Evolutionary conservation across 2,888 invertebrate genomes (phyloP).

Genomic region (Rotaria socialis): DNA sequence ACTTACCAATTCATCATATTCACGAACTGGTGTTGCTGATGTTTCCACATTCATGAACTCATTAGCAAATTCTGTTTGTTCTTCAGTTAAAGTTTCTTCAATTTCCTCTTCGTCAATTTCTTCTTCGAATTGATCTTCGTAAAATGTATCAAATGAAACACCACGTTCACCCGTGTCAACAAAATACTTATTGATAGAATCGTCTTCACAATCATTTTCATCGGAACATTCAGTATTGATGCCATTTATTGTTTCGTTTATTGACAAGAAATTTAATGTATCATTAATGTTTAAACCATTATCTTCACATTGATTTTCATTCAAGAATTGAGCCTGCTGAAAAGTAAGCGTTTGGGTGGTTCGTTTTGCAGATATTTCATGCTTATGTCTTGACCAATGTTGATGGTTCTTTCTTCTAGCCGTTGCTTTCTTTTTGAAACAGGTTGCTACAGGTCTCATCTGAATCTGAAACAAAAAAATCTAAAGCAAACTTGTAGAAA

Average conservation of each 20-base stretch:
- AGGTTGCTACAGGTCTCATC: not conserved
- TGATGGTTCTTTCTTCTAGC: not conserved
- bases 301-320: not conserved
- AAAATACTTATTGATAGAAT: not conserved
- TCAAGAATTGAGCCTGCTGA: not conserved
- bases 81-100: not conserved
- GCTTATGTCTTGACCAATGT: not conserved
- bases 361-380: not conserved
- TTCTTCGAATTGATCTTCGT: not conserved
- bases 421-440: not conserved
- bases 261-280: not conserved
- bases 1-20: slow-evolving; percentile 1
- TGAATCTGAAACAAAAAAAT: not conserved
- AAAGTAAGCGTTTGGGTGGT: not conserved
- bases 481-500: too few relatives aligned
- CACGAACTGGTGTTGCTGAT: not conserved
- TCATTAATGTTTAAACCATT: not conserved
- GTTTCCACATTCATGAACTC: not conserved
- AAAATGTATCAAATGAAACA: not conserved
- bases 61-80: not conserved
- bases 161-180: not conserved
- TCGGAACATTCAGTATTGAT: not conserved
- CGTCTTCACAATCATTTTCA: not conserved
- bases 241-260: not conserved
- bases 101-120: not conserved